Evolutionary conservation across 30 jellyfish, hydroid and myxozoan species (phyloP).

Genomic region (Chironex yamaguchii): DNA sequence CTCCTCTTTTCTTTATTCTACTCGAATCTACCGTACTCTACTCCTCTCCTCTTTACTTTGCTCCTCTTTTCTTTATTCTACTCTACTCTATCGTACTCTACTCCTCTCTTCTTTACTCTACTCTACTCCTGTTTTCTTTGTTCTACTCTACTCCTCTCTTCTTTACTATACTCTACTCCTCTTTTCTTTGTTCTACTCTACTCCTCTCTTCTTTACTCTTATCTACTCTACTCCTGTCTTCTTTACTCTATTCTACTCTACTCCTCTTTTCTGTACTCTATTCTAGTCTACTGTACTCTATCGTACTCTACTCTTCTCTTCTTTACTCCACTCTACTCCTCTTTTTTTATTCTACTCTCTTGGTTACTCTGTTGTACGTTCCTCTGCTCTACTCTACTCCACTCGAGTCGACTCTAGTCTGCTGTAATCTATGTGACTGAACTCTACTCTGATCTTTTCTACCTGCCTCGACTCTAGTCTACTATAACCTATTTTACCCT

Average conservation of each 20-base stretch:
- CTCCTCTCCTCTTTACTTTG: background rate
- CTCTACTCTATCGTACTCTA: background rate
- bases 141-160: background rate
- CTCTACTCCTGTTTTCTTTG: background rate
- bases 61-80: background rate
- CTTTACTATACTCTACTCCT: background rate
- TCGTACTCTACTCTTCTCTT: slow-evolving; percentile 63
- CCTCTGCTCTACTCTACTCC: background rate
- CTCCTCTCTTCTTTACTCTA: background rate
- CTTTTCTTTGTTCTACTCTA: slow-evolving; percentile 3
- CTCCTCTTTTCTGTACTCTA: slow-evolving; percentile 39
- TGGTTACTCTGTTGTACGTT: background rate
- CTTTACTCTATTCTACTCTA: slow-evolving; percentile 52
- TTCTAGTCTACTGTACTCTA: slow-evolving; percentile 59
- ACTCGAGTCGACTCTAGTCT: background rate
- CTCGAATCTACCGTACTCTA: background rate
- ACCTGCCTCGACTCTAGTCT: background rate
- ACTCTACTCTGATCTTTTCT: background rate
- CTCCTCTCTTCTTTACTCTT: slow-evolving; percentile 10
- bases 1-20: background rate
- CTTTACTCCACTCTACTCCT: background rate
- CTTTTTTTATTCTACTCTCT: slow-evolving; percentile 23
- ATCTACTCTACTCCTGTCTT: slow-evolving; percentile 38
- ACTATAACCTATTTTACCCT: background rate
- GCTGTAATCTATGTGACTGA: background rate